Conservation (phyloP, 2,888 invertebrate species). For the Drosophila greeni region DNA sequence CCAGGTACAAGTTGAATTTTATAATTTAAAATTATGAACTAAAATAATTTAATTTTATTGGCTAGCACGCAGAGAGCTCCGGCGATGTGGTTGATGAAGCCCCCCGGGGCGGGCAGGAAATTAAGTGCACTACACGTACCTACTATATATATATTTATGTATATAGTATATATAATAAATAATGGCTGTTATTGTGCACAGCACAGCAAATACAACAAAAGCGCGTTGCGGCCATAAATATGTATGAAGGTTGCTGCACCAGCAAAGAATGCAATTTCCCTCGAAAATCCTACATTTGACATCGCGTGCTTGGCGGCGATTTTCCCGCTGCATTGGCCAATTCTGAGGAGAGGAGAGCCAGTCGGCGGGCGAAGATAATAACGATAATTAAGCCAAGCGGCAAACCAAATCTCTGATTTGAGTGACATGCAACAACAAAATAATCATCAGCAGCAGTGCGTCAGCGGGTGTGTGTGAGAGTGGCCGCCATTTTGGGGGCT, state of each 20-base stretch:
- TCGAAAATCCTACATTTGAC: constrained; percentile 61
- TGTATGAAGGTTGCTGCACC: constrained; percentile 62
- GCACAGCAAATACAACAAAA: constrained; percentile 58
- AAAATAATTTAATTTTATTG: constrained; percentile 70
- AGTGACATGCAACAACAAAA: constrained; percentile 69
- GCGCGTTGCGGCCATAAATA: constrained; percentile 68
- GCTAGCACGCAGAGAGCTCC: constrained; percentile 62
- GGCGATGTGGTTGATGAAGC: constrained; percentile 18
- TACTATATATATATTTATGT: constrained; percentile 24
- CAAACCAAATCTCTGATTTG: constrained; percentile 65
- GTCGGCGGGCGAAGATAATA: constrained; percentile 62
- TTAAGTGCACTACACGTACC: constrained; percentile 59
- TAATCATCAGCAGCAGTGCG: constrained; percentile 37
- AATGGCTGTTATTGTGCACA: constrained; percentile 58
- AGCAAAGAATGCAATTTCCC: constrained; percentile 63
- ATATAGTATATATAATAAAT: constrained; percentile 29
- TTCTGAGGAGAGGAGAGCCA: constrained; percentile 52
- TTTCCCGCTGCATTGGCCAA: constrained; percentile 75
- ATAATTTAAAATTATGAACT: constrained; percentile 72
- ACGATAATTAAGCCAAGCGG: constrained; percentile 72
- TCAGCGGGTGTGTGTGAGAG: constrained; percentile 18
- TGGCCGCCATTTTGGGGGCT: constrained; percentile 53
- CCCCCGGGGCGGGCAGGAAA: constrained; percentile 51
- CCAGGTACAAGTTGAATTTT: constrained; percentile 54
- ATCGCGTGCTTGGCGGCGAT: constrained; percentile 75